Evolutionary conservation across 1,140 invertebrate genomes (phyloP).

Genomic region (Apis cerana): DNA sequence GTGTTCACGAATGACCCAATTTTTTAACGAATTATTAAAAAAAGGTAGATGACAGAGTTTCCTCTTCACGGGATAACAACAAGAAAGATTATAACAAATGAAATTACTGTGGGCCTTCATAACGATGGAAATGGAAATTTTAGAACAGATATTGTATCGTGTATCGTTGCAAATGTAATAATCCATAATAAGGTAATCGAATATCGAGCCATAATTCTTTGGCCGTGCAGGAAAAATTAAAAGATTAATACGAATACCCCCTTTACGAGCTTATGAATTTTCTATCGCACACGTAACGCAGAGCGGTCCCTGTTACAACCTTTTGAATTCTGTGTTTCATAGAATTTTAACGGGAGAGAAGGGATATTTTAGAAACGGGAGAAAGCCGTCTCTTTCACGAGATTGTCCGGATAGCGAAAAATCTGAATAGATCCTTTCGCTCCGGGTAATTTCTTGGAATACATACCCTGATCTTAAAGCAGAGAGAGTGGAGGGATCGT

Average conservation of each 20-base stretch:
- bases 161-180: too few species aligned
- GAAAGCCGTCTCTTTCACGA: background rate
- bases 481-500: background rate
- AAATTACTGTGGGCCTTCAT: too few species aligned
- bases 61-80: too few species aligned
- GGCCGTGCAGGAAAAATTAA: background rate
- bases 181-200: too few species aligned
- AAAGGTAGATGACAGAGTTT: too few species aligned
- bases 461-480: background rate
- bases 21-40: too few species aligned
- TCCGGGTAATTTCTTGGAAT: background rate
- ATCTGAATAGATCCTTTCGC: background rate
- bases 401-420: background rate
- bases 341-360: background rate
- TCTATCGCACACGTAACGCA: background rate
- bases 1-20: too few species aligned
- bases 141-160: too few species aligned
- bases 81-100: too few species aligned
- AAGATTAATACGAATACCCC: conserved; percentile 2
- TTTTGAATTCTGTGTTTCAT: conserved; percentile 11
- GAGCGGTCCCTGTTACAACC: background rate
- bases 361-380: background rate
- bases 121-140: too few species aligned
- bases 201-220: background rate
- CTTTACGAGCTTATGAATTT: conserved; percentile 17